Evolutionary conservation across 2,113 vertebrate species (phyloP), one percentile per base, ranked within the genome.

Genomic region (Sceloporus tristichus): DNA sequence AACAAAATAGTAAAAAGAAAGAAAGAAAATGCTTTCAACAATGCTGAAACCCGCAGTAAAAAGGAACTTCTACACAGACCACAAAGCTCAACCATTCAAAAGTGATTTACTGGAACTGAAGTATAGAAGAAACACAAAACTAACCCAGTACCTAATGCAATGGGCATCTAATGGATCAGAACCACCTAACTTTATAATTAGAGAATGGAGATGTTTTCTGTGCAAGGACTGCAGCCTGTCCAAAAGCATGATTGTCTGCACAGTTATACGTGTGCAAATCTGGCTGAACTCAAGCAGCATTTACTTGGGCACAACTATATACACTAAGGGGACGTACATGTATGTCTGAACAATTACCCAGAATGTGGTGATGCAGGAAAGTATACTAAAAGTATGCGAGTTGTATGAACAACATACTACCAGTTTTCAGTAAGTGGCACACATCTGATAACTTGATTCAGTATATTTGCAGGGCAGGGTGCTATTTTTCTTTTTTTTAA

Each of bases 31-130:
- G 42, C 73, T 70, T 83, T 68, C 19, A 38, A 76, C 38, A 25
- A 14, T 29, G 9, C 65, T 70, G 29, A 34, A 73, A 83, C 14
- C 40, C 23, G 53, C 70, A 80, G 70, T 79, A 73, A 82, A 73
- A 90, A 70, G 27, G 25, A 59, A 68, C 40, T 79, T 86, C 65
- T 86, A 71, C 19, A 78, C n/a, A 78, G 38, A 71, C 71, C 74
- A 40, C 53, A 82, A 62, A 70, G 11, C 27, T 53, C 42, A 19
- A 7, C n/a, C 54, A 38, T 79, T 88, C 21, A 84, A 79, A 68
- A 38, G 13, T 40, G 25, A 23, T 73, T 79, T 78, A 76, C 9
- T 10, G 10, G 79, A 68, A 81, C 18, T 79, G 53, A 18, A 42
- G 9, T 38, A 7, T n/a, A n/a, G 38, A 79, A 13, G 65, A 42